Evolutionary conservation across 2,797 vertebrate genomes (phyloP).

Genomic region (Helarctos malayanus): DNA sequence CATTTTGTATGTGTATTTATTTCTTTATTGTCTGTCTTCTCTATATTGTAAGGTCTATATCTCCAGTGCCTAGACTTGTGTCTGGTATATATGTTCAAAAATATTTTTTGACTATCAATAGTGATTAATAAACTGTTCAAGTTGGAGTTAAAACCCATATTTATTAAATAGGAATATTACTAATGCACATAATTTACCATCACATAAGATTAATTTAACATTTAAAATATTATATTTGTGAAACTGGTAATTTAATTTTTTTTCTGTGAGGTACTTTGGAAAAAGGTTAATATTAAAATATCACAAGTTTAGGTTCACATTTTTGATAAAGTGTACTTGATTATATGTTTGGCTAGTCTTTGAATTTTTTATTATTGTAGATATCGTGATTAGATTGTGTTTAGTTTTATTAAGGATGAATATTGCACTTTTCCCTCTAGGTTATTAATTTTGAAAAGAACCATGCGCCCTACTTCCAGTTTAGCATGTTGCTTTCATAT

Average conservation of each 20-base stretch:
- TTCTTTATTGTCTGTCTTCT: neutral
- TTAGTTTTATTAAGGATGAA: neutral
- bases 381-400: neutral
- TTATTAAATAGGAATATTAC: neutral
- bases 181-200: neutral
- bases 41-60: neutral
- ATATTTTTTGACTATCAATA: neutral
- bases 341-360: conserved; percentile 44
- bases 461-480: neutral
- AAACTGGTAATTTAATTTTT: conserved; percentile 32
- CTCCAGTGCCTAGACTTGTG: neutral
- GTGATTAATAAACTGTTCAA: neutral
- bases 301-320: neutral
- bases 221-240: conserved; percentile 25
- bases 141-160: neutral
- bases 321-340: neutral
- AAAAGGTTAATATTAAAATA: conserved; percentile 50
- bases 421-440: conserved; percentile 21
- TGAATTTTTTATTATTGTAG: conserved; percentile 43
- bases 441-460: conserved; percentile 12
- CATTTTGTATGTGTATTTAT: neutral
- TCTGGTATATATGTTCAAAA: neutral
- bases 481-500: neutral
- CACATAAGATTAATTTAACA: neutral
- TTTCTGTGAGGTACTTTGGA: neutral